Base-by-base conservation (phyloP, 2,888 invertebrate genomes). In the Diarsia mendica region DNA sequence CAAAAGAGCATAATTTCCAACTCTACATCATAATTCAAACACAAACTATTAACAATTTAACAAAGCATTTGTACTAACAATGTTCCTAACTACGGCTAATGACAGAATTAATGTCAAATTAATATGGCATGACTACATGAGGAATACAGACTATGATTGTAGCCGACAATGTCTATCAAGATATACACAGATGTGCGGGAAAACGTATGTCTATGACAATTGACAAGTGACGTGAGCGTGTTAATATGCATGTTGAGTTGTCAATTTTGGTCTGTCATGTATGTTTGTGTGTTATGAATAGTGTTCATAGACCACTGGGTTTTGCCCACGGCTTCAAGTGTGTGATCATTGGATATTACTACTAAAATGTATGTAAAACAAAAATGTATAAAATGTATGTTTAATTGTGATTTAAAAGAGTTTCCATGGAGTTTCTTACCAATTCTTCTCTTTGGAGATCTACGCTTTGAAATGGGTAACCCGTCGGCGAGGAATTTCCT, bases 41-140 rank as follows among this genome's bases (percentile, higher is more conserved):
- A 20, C 6, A 53, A 11, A 44, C 23, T 51, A 23, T n/a, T 13
- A 28, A 51, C 68, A 66, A 49, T 33, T 58, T 33, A 33, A 55
- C 61, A 6, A 44, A 76, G 15, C 71, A 77, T 68, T 77, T 66
- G n/a, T n/a, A 48, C 13, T 28, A 44, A 51, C 53, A 60, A n/a
- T 49, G 53, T 67, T 2, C 11, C n/a, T 23, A 72, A 39, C 13
- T 55, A 20, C 23, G 49, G 1, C 70, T 67, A 83, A 77, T 73
- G 18, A 23, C 63, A 55, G 33, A 70, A 73, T 65, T 83, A 83
- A 79, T 58, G 49, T 53, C 53, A 39, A 79, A 73, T 83, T 83
- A 73, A 73, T 65, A 48, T 46, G 58, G 65, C 83, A 70, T 55
- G 46, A 53, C 39, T 53, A 67, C 79, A 70, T 55, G 39, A 53